Base-by-base conservation (phyloP, 35 echinoderm and acorn worm genomes). In the Apostichopus parvimensis region DNA sequence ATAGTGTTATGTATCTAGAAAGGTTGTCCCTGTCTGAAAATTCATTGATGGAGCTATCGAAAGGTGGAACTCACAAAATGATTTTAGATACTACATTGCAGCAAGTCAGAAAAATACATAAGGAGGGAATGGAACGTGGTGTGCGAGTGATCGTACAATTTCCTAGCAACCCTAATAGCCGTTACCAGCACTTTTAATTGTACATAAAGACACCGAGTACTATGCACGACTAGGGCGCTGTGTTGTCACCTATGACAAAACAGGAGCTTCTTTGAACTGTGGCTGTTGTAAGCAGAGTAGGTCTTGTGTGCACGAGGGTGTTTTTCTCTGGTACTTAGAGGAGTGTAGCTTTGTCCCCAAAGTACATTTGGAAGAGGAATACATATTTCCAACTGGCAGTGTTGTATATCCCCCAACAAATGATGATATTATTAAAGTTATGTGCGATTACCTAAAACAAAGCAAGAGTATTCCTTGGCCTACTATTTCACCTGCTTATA, bases 391-490 rank as follows among this genome's bases (percentile, higher is more conserved):
- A 6, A 61, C 70, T 18, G 34, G 7, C 20, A 52, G 57, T n/a
- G 24, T 90, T 56, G 10, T 77, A 6, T 90, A 90, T n/a, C 88
- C 88, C 3, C 88, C 88, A 53, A 13, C 5, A 53, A 54, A 78
- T 78, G 66, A 10, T 0, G 70, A 56, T 54, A 18, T 22, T 11
- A 90, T 90, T 9, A 90, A 54, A 78, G 8, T 61, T 1, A 90
- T 90, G 66, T 90, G 88, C 24, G 10, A 4, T 18, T 90, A 90
- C 54, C 4, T 90, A 21, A 54, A 90, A 77, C 12, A 53, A 45
- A 6, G 77, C 53, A 90, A 90, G 53, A 21, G 68, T 54, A 90
- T 90, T 12, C 66, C 88, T 45, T 90, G 88, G 88, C 88, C 88
- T 6, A 57, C 88, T 6, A 57, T 90, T 25, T 71, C 88, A 4